Conservation (phyloP, 1,140 invertebrate species). For the Drosophila serrata region DNA sequence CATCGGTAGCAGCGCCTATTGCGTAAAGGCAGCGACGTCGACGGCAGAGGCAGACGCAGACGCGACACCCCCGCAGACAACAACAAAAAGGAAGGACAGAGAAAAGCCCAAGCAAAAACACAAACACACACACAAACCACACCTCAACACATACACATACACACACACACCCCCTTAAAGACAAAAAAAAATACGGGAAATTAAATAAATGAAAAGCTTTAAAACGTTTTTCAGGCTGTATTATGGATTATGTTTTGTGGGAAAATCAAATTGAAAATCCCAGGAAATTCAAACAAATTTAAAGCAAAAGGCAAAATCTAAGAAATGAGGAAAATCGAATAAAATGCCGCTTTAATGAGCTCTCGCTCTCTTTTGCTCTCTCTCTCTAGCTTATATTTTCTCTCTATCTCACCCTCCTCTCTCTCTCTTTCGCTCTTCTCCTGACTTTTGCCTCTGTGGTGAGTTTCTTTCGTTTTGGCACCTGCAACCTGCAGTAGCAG, state of each 20-base stretch:
- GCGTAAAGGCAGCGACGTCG: constrained; percentile 64
- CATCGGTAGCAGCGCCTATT: constrained; percentile 62
- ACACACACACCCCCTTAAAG: constrained; percentile 5
- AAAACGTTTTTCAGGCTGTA: neutral
- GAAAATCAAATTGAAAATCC: constrained; percentile 3
- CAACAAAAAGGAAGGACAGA: constrained; percentile 3
- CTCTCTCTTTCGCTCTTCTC: neutral
- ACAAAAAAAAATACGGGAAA: neutral
- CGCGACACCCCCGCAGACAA: constrained; percentile 66
- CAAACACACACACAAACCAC: constrained; percentile 12
- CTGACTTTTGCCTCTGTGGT: constrained; percentile 39
- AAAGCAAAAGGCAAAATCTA: constrained; percentile 6
- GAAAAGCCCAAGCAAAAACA: constrained; percentile 39
- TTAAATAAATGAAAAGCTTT: constrained; percentile 11
- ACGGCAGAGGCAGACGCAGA: constrained; percentile 7
- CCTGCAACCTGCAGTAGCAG: constrained; percentile 34
- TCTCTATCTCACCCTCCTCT: neutral
- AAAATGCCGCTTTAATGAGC: constrained; percentile 7
- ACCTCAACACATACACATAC: constrained; percentile 10
- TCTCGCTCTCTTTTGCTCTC: constrained; percentile 1
- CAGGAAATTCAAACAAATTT: constrained; percentile 7
- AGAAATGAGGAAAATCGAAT: constrained; percentile 10
- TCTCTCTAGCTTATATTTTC: neutral
- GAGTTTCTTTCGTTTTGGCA: constrained; percentile 47
- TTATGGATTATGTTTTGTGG: neutral